Evolutionary conservation across 2,113 vertebrate genomes (phyloP), one percentile per base, ranked within the genome.

Genomic region (Anarhynchus alexandrinus): DNA sequence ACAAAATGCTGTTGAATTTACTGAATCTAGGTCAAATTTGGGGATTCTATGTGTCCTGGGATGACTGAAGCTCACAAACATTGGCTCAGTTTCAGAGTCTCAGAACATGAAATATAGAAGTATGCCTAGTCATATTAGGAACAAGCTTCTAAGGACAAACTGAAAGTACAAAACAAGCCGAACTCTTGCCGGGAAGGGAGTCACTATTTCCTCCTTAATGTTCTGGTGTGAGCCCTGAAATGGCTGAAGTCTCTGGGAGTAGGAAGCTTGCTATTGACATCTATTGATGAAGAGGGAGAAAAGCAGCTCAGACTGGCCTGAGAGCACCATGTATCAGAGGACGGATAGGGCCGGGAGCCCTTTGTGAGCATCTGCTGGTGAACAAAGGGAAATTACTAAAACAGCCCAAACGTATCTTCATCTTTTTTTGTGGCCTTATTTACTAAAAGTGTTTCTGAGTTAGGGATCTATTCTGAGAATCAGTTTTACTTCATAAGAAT

Each of bases 191-290:
- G 74, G 54, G 45, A 78, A 85, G 36, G 17, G 57, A 88, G 58
- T 90, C 40, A 57, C 25, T 80, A 1, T 80, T 88, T 94, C 38
- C 40, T 87, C 45, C 58, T 72, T 49, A 30, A 21, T 59, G 20
- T 91, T 76, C 57, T 82, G 49, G 19, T 88, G 40, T 1, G 2
- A 95, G 61, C 62, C 34, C 61, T 88, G 90, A 93, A 96, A 96
- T 88, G 93, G 91, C 92, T 76, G 91, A 96, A 91, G 61, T 89
- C 27, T 93, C 45, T 76, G 61, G 81, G 73, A 94, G 57, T 89
- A 89, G 81, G 91, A 96, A 96, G 94, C 94, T 96, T 96, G 92
- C 96, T 96, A 42, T 96, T 96, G 96, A 96, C 96, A 96, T 95
- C 96, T 97, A 88, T 96, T 97, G 96, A 96, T 97, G 94, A 90